Conservation (phyloP, 2,113 vertebrate species). For the Falco punctatus region DNA sequence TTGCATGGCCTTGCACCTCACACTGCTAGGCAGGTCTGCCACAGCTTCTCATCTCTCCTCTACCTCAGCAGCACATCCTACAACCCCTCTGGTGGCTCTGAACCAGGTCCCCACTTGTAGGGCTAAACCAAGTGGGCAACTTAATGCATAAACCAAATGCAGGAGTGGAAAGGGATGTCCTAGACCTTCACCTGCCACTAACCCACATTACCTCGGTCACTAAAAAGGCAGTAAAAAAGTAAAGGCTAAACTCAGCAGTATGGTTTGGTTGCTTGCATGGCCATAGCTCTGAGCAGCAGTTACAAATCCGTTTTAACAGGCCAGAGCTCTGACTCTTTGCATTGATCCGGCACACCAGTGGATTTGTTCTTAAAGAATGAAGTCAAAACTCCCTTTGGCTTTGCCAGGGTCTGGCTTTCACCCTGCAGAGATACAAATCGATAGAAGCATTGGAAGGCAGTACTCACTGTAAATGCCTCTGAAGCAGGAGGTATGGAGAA, state of each 20-base stretch:
- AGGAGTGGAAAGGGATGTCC: neutral
- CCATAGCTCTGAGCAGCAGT: conserved; percentile 24
- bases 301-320: conserved; percentile 62
- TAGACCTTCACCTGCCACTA: neutral
- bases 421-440: conserved; percentile 57
- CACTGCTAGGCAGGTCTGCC: fast-evolving
- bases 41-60: neutral
- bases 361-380: conserved; percentile 63
- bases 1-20: neutral
- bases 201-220: fast-evolving
- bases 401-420: conserved; percentile 48
- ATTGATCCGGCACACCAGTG: conserved; percentile 49
- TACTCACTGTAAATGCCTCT: conserved; percentile 47
- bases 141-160: neutral
- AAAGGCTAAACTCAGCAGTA: neutral
- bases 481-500: conserved; percentile 30
- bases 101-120: neutral
- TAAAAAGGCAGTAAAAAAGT: neutral
- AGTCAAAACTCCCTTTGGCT: conserved; percentile 65
- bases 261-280: neutral
- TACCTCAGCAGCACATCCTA: neutral
- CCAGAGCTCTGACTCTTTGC: conserved; percentile 29
- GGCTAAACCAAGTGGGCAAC: neutral
- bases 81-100: neutral
- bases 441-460: conserved; percentile 34